A percentile compares a stretch with the other conserved stretches of the same genome.
Conservation (phyloP, 2,113 vertebrate genomes). For the Chitala chitala region DNA sequence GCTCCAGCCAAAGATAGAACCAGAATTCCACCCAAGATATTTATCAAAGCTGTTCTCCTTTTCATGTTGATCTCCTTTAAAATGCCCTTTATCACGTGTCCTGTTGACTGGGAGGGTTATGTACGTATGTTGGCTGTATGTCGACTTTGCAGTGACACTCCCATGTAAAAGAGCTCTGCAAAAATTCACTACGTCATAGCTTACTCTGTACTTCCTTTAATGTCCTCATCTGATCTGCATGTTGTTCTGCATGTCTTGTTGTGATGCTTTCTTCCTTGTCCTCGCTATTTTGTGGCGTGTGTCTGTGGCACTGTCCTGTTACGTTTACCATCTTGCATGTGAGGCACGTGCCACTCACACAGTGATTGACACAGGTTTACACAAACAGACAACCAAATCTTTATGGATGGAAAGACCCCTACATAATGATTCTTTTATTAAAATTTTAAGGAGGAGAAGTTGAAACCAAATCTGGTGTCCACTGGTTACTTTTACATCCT, state of each 20-base stretch:
- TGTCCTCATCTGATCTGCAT: background rate
- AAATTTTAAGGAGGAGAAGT: constrained; percentile 43
- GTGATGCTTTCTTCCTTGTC: background rate
- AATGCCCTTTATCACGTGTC: constrained; percentile 27
- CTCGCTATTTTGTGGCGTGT: background rate
- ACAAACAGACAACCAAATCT: constrained; percentile 14
- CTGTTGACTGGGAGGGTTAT: constrained; percentile 24
- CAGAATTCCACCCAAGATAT: constrained; percentile 32
- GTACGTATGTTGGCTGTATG: background rate
- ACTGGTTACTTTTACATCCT: background rate
- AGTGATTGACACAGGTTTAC: background rate
- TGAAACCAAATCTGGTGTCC: constrained; percentile 30
- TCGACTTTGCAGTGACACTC: background rate
- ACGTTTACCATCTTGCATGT: too few species aligned
- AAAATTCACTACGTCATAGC: too few species aligned
- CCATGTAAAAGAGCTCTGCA: too few species aligned
- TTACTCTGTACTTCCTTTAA: too few species aligned
- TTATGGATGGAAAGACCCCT: constrained; percentile 25
- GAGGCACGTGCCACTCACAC: background rate
- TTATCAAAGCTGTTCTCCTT: constrained; percentile 22
- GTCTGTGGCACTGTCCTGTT: background rate
- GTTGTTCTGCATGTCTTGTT: background rate
- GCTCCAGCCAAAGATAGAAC: constrained; percentile 38
- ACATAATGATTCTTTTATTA: constrained; percentile 34
- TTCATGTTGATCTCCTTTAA: constrained; percentile 30